Conservation (phyloP, 2,888 invertebrate genomes). For the Charanyca ferruginea region DNA sequence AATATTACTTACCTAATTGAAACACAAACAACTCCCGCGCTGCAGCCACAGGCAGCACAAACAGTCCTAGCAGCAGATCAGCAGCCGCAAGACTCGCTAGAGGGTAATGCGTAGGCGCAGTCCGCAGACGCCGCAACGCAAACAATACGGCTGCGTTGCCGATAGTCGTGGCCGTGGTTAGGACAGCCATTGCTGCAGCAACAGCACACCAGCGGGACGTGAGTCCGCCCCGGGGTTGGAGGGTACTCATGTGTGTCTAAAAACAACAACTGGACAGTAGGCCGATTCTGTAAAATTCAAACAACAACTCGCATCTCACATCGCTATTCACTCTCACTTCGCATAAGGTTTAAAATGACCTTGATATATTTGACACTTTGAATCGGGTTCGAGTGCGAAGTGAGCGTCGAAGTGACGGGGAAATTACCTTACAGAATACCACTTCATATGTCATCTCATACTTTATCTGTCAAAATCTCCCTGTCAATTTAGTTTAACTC, state of each 20-base stretch:
- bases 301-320: no score
- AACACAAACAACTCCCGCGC: slow-evolving; percentile 90
- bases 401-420: no score
- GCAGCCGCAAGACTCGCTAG: slow-evolving; percentile 93
- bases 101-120: slow-evolving; percentile 92
- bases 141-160: slow-evolving; percentile 81
- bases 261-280: no score
- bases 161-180: slow-evolving; percentile 73
- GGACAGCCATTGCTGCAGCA: slow-evolving; percentile 72
- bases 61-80: slow-evolving; percentile 91
- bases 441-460: no score
- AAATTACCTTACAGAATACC: no score
- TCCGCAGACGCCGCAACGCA: slow-evolving; percentile 75
- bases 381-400: no score
- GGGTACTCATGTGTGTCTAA: slow-evolving; percentile 55
- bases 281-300: no score
- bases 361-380: no score
- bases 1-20: slow-evolving; percentile 81
- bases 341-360: no score
- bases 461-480: no score
- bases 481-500: no score
- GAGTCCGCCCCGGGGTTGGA: slow-evolving; percentile 73
- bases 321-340: no score
- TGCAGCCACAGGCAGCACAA: slow-evolving; percentile 91
- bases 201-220: slow-evolving; percentile 68